Evolutionary conservation across 2,113 vertebrate genomes (phyloP), one percentile per base, ranked within the genome.

Genomic region (Rana temporaria): DNA sequence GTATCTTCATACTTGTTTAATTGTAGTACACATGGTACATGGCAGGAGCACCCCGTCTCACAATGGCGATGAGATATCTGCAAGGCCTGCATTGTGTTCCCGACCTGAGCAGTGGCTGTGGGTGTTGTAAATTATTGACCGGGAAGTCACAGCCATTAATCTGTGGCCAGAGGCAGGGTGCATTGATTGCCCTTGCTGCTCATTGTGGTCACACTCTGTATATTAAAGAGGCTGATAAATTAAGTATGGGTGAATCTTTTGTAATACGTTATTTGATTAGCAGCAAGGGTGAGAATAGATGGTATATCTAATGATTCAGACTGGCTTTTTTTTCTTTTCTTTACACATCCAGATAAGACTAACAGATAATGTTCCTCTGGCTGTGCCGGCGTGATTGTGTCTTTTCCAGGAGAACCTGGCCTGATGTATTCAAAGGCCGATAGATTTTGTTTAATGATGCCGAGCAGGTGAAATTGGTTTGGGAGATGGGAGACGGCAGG

Each of bases 101-200:
- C 53, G 22, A 14, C 0, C 16, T 9, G 2, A 34, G 52, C 55
- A 15, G 30, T 32, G 53, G 79, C 78, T 84, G 15, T n/a, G 7
- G 71, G 12, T 16, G 15, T 59, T 1, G 0, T 64, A 18, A 0
- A 0, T 19, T 55, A 76, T 32, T 79, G 32, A 11, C 11, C 6
- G 2, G 2, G 56, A 73, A 73, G 20, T 34, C n/a, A 4, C 64
- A 6, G 42, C 75, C 78, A 71, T 84, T 72, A 82, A 59, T 74
- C 87, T 65, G 56, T 59, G 0, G 63, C 70, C 26, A 0, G 2
- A 11, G 65, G 24, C 59, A 75, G 42, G 52, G 24, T 69, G 30
- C 80, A 72, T n/a, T 30, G 26, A 75, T 56, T 86, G 56, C 74
- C 72, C n/a, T 82, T 70, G 78, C 48, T 81, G 77, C 68, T 73